phyloP scores from a whole-genome alignment of 2,113 vertebrate species.

The Monopterus albus region DNA sequence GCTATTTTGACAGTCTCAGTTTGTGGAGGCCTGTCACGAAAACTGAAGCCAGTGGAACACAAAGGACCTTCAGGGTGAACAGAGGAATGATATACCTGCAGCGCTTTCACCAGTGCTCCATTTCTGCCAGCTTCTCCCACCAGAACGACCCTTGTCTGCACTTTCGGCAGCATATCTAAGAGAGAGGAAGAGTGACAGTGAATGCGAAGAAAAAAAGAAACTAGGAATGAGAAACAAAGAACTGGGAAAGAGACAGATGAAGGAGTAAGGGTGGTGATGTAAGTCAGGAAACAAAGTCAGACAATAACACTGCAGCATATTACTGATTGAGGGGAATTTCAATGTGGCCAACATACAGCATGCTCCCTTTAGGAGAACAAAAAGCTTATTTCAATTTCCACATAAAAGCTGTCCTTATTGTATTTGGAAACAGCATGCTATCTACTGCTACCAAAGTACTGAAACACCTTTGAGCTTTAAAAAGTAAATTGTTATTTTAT shows the following conservation, averaged over 20 bases:
- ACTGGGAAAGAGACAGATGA: not conserved
- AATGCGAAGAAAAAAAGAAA: no score
- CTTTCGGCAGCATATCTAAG: conserved; percentile 89
- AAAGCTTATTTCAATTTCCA: not conserved
- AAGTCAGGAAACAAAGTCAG: not conserved
- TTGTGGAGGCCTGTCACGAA: no score
- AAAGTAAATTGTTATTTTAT: no score
- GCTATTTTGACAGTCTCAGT: no score
- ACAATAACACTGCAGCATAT: not conserved
- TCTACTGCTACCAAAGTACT: no score
- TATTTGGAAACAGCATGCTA: not conserved
- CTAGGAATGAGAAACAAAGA: not conserved
- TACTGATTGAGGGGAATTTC: no score
- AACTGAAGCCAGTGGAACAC: no score
- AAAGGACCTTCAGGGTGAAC: no score
- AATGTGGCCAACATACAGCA: no score
- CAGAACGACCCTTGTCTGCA: conserved; percentile 92
- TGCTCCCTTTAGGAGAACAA: not conserved
- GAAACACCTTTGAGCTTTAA: not conserved
- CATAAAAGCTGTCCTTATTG: no score
- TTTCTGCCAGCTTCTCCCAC: conserved; percentile 87
- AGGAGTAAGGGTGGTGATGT: not conserved
- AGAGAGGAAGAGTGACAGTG: conserved; percentile 8
- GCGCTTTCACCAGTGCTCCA: conserved; percentile 86
- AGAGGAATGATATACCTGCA: no score